phyloP scores from a whole-genome alignment of 2,797 vertebrate species.

The Helicolenus hilgendorfi region DNA sequence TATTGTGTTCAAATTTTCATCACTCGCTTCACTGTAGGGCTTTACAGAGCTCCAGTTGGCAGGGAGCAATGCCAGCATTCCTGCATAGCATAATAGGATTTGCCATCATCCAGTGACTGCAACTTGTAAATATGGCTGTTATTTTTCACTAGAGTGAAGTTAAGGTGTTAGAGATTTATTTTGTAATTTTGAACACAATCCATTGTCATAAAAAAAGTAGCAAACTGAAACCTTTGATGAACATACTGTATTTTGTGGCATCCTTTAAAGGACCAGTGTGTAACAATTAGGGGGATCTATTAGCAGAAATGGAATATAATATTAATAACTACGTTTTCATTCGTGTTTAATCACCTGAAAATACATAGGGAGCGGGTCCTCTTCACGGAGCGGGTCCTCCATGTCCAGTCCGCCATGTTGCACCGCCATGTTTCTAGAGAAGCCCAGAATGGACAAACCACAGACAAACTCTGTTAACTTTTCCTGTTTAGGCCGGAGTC shows the following conservation, averaged over 20 bases:
- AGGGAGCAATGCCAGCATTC: background rate
- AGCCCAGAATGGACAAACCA: too few species aligned
- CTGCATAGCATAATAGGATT: slow-evolving; percentile 13
- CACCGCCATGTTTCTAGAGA: too few species aligned
- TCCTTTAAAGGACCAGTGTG: too few species aligned
- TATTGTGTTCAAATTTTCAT: slow-evolving; percentile 26
- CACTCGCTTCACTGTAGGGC: background rate
- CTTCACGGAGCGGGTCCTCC: too few species aligned
- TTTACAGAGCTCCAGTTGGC: background rate
- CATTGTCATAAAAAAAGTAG: background rate
- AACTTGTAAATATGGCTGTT: background rate
- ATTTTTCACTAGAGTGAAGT: background rate
- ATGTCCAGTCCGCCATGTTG: too few species aligned
- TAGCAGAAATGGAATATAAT: too few species aligned
- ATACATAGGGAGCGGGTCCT: too few species aligned
- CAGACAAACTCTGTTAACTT: too few species aligned
- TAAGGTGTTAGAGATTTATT: background rate
- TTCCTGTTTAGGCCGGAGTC: too few species aligned
- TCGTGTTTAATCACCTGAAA: too few species aligned
- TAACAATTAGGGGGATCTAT: too few species aligned
- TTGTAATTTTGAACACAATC: background rate
- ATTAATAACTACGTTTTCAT: too few species aligned
- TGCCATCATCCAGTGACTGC: background rate
- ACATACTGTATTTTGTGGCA: background rate
- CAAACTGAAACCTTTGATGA: background rate